Evolutionary conservation across 1,140 invertebrate genomes (phyloP).

Genomic region (Hormaphis cornu): DNA sequence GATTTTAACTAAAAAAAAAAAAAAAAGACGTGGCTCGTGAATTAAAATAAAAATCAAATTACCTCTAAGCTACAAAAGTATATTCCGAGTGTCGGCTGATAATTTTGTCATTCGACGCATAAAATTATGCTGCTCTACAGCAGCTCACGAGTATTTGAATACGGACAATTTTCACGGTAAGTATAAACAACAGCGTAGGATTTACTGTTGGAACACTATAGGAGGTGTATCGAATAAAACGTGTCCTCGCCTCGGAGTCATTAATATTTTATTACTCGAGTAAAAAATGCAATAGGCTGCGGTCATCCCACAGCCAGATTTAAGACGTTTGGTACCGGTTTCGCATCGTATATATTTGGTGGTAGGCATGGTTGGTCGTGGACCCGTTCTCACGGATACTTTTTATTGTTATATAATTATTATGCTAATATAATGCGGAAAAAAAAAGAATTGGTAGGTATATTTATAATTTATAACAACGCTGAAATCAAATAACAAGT

Average conservation of each 20-base stretch:
- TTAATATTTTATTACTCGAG: constrained; percentile 2
- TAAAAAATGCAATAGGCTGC: neutral
- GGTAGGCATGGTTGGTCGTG: neutral
- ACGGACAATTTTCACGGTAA: no score
- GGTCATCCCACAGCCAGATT: neutral
- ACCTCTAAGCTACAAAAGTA: no score
- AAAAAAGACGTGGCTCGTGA: no score
- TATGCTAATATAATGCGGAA: neutral
- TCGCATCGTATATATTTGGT: neutral
- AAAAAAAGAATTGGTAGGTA: neutral
- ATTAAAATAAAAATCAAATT: no score
- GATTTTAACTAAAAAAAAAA: no score
- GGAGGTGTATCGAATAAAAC: neutral
- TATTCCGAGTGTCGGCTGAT: no score
- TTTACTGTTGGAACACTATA: neutral
- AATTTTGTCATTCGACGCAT: no score
- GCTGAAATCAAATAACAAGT: no score
- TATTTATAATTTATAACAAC: no score
- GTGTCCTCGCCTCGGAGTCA: neutral
- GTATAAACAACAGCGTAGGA: no score
- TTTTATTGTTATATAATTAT: neutral
- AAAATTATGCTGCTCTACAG: no score
- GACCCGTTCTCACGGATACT: neutral
- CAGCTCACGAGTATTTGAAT: no score
- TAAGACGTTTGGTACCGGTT: neutral